phyloP scores from a whole-genome alignment of 37 sponge, comb jelly and placozoan genomes.

The Diacarnus erythraeanus region DNA sequence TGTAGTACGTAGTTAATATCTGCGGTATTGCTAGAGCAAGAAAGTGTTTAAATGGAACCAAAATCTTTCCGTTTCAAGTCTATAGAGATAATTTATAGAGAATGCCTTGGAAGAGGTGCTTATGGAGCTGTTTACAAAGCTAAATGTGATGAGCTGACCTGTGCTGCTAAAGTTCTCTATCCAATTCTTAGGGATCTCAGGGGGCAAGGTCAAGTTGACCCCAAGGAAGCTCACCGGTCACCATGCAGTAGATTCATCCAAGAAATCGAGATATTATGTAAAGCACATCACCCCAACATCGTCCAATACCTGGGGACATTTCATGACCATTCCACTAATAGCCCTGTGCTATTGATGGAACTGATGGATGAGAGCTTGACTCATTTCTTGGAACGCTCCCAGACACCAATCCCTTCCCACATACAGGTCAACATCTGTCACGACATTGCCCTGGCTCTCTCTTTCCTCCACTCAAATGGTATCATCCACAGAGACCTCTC shows the following conservation, averaged over 20 bases:
- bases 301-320: constrained; percentile 1
- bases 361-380: constrained; percentile 28
- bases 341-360: constrained; percentile 22
- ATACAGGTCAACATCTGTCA: constrained; percentile 21
- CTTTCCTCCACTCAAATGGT: constrained; percentile 21
- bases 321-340: neutral
- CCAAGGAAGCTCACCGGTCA: neutral
- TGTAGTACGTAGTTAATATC: no score
- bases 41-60: no score
- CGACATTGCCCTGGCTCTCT: constrained; percentile 21
- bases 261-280: neutral
- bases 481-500: constrained; percentile 30
- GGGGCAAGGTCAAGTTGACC: no score
- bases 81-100: no score
- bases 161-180: no score
- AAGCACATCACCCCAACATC: constrained; percentile 8
- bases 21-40: no score
- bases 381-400: constrained; percentile 1
- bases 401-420: constrained; percentile 5
- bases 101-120: no score
- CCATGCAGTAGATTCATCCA: neutral
- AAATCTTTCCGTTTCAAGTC: no score
- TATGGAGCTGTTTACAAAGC: no score
- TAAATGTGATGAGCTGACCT: no score
- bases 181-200: no score